phyloP scores from a whole-genome alignment of 1,140 invertebrate genomes.

The Atopsyche davidsoni region DNA sequence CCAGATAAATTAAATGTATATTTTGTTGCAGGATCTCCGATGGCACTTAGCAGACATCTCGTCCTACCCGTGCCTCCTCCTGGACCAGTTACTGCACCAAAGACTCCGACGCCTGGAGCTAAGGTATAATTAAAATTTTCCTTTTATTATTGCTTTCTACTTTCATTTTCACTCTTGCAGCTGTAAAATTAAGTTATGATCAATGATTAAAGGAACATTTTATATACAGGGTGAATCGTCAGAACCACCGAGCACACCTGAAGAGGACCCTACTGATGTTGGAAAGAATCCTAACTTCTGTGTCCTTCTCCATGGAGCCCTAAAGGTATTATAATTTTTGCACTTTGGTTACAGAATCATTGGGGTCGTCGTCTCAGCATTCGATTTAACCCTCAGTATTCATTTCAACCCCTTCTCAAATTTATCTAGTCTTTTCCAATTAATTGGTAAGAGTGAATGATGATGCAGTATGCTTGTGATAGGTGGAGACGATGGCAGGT shows the following conservation, averaged over 20 bases:
- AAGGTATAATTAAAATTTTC: constrained; percentile 12
- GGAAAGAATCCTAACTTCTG: constrained; percentile 84
- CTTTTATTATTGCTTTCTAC: background rate
- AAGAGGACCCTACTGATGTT: constrained; percentile 63
- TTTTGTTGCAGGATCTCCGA: constrained; percentile 70
- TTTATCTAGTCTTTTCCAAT: no score
- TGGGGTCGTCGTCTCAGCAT: no score
- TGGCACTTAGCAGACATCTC: constrained; percentile 83
- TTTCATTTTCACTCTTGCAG: no score
- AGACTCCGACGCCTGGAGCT: constrained; percentile 16
- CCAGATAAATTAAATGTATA: constrained; percentile 4
- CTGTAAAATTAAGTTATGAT: no score
- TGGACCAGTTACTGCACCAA: constrained; percentile 5
- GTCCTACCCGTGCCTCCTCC: constrained; percentile 63
- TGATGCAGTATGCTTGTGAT: constrained; percentile 19
- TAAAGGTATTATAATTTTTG: constrained; percentile 63
- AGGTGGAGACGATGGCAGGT: constrained; percentile 79
- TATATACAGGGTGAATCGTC: constrained; percentile 14
- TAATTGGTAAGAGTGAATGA: no score
- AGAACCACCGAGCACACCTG: constrained; percentile 42
- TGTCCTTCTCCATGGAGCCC: constrained; percentile 87
- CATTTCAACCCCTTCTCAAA: no score
- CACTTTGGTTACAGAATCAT: no score
- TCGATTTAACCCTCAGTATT: no score
- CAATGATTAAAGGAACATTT: background rate